phyloP scores from a whole-genome alignment of 2,888 invertebrate species.

The Lamellibrachia satsuma region DNA sequence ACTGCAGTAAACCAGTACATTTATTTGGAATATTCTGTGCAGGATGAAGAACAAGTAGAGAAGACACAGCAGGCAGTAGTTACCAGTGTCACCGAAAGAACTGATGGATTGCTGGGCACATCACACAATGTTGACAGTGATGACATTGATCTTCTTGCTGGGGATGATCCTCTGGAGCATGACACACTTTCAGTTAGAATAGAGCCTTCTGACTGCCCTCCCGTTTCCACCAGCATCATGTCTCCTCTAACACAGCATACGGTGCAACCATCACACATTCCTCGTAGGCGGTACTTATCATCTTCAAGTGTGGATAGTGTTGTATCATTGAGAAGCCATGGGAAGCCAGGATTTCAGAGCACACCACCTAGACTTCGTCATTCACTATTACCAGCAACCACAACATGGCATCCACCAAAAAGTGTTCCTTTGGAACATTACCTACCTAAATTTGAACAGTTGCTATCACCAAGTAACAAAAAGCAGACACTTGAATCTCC shows the following conservation, averaged over 20 bases:
- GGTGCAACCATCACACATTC: background rate
- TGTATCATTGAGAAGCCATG: background rate
- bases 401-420: background rate
- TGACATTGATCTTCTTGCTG: background rate
- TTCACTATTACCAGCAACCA: background rate
- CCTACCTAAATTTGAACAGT: background rate
- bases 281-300: background rate
- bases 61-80: background rate
- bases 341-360: background rate
- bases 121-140: constrained; percentile 11
- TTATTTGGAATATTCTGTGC: background rate
- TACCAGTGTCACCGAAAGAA: background rate
- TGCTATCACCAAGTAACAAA: background rate
- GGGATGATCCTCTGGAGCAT: background rate
- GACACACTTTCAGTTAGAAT: background rate
- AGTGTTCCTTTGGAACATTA: background rate
- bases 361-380: constrained; percentile 1
- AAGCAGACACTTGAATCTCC: background rate
- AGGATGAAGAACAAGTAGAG: background rate
- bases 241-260: background rate
- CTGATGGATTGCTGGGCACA: background rate
- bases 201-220: background rate
- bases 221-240: background rate
- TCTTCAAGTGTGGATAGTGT: background rate
- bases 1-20: background rate